Conservation (phyloP, 2,888 invertebrate species). For the Scaptomyza tumidula region DNA sequence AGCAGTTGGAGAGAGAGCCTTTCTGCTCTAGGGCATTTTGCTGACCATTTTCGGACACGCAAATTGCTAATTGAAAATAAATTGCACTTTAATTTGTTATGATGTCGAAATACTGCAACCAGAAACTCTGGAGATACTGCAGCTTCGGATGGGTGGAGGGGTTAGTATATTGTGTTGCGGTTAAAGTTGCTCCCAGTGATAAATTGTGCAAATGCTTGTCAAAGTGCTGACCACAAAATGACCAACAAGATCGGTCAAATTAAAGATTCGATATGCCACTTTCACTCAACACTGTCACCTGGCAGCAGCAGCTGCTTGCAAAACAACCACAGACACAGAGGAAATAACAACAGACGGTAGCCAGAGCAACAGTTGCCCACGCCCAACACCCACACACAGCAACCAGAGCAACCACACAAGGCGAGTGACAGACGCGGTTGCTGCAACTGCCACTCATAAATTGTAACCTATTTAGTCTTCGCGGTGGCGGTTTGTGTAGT, state of each 20-base stretch:
- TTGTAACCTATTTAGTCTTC: slow-evolving; percentile 73
- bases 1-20: slow-evolving; percentile 30
- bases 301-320: slow-evolving; percentile 10
- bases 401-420: slow-evolving; percentile 29
- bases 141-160: background rate
- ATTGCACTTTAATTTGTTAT: slow-evolving; percentile 79
- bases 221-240: slow-evolving; percentile 68
- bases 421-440: slow-evolving; percentile 42
- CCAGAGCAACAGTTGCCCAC: slow-evolving; percentile 34
- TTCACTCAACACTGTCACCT: slow-evolving; percentile 62
- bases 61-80: slow-evolving; percentile 81
- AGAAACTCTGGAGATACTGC: slow-evolving; percentile 4
- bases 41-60: slow-evolving; percentile 62
- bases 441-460: slow-evolving; percentile 68
- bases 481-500: slow-evolving; percentile 14
- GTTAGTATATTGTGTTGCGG: slow-evolving; percentile 8
- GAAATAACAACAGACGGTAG: slow-evolving; percentile 20
- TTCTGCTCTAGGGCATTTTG: slow-evolving; percentile 46
- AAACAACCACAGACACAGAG: background rate
- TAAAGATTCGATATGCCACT: slow-evolving; percentile 79
- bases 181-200: slow-evolving; percentile 56
- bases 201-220: slow-evolving; percentile 79
- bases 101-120: slow-evolving; percentile 41
- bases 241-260: slow-evolving; percentile 61
- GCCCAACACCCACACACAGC: slow-evolving; percentile 14